Base-by-base conservation (phyloP, 30 jellyfish, hydroid and myxozoan genomes). In the Cassiopea xamachana region DNA sequence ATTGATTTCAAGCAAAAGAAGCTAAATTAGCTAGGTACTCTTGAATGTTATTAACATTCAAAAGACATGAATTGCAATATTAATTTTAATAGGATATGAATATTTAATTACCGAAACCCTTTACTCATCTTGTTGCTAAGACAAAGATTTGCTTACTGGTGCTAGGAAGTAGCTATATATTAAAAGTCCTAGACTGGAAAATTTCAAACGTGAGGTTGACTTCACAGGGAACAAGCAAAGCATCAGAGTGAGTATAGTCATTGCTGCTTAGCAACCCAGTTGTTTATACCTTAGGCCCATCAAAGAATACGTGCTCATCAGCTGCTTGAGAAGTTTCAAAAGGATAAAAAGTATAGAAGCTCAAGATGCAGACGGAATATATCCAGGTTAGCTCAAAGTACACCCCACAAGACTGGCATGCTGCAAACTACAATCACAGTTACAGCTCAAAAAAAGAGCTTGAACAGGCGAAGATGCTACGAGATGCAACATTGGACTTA, bases 381-480 rank as follows among this genome's bases (percentile, higher is more conserved):
- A 87, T 87, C 43, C 87, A 81, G 48, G 94, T 87, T 27, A 73
- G 89, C 68, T 75, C 94, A 79, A 87, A 87, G 80, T 86, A 75
- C 46, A 87, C 94, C 70, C 94, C 94, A 15, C 94, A 87, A 77
- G 94, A 87, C 50, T 87, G 94, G 94, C 82, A 81, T 77, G 89
- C 94, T 7, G 94, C 94, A 1, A 87, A 87, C 72, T 87, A 87
- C 75, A 86, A 80, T 48, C 94, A 87, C 51, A 62, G 84, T 48
- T 87, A 76, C 89, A 87, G 87, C 94, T 87, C 94, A 13, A 87
- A 87, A 59, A 87, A 87, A 69, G 94, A 87, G 70, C 79, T 87
- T 49, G 94, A 87, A 51, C 94, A 87, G 69, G 49, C 89, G 7
- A 77, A 78, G 89, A 69, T 87, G 89, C 89, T 87, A 14, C 60